These are phyloP conservation scores for Enteromius afrohamiltoni DNA, from an alignment of 2,797 vertebrate genomes.

Conservation along the genomic window DNA sequence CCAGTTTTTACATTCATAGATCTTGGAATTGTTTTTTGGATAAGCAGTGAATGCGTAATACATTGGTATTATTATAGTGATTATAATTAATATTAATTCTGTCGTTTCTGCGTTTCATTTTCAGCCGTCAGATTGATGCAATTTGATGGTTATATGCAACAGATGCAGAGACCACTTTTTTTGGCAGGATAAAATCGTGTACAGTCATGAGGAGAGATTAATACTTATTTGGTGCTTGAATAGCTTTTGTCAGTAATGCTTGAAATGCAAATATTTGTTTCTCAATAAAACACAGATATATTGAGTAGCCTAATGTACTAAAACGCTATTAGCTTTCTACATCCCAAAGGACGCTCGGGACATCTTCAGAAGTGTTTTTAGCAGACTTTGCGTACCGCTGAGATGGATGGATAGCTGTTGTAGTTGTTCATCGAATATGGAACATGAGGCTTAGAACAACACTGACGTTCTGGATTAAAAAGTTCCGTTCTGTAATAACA, in stretches of 20 bases:
- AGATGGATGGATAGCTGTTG: slow-evolving; percentile 64
- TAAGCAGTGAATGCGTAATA: slow-evolving; percentile 28
- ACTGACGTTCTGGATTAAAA: slow-evolving; percentile 77
- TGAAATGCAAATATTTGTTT: background rate
- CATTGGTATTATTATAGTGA: slow-evolving; percentile 17
- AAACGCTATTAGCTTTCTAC: background rate
- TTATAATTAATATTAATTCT: slow-evolving; percentile 25
- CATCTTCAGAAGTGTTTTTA: slow-evolving; percentile 1
- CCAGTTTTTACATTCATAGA: slow-evolving; percentile 34
- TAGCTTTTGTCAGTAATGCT: background rate
- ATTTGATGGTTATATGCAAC: background rate
- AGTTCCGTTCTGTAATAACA: slow-evolving; percentile 73
- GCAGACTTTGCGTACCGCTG: slow-evolving; percentile 27
- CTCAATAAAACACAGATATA: background rate
- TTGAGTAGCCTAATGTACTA: background rate
- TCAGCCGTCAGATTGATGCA: slow-evolving; percentile 6
- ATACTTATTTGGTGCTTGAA: background rate
- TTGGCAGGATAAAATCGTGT: background rate
- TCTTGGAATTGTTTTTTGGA: slow-evolving; percentile 29
- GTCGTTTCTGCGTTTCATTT: slow-evolving; percentile 42
- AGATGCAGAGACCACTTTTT: background rate
- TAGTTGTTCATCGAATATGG: slow-evolving; percentile 67
- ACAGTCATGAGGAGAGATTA: background rate
- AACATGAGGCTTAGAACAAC: slow-evolving; percentile 71
- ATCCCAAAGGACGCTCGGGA: background rate